Evolutionary conservation across 2,113 vertebrate genomes (phyloP), one percentile per base, ranked within the genome.

Genomic region (Craseonycteris thonglongyai): DNA sequence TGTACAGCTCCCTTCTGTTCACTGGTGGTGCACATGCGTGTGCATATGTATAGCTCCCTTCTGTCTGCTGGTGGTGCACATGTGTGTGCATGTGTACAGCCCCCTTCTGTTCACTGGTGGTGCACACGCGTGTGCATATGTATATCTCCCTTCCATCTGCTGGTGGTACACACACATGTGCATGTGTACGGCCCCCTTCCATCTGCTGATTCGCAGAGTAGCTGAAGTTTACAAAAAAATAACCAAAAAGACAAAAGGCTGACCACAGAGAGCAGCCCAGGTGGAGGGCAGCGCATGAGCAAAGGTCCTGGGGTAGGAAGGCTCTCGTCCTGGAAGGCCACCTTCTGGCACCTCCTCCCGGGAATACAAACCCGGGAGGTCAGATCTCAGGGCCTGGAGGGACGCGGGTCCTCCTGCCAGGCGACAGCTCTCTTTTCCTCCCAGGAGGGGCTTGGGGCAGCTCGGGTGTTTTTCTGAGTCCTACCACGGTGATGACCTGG

Each of bases 281-380:
- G 15, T 0, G 0, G 24, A 8, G 18, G 42, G 26, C 7, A 2
- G 0, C 28, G n/a, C 47, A 3, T 2, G 13, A 33, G 54, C 91
- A 45, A 40, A 91, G 93, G 78, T 38, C 90, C 66, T 83, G 75
- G 15, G 78, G 82, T 19, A 19, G 87, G 40, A 21, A 2, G 4
- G 0, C 2, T 26, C 8, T 42, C 6, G 1, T 2, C 5, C 3
- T 14, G 30, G 63, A 71, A 16, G 28, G 42, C 18, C 33, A n/a
- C 42, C 45, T 15, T 19, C 45, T 7, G 65, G 63, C 3, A 7
- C 3, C 18, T 2, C n/a, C 19, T 40, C 3, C 18, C 5, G 0
- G 21, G 22, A 33, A 26, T 72, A 14, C 1, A 8, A 28, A 28
- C 13, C 4, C 0, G 33, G 35, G 74, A 33, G 80, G 16, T n/a